Percentiles rank a stretch among this genome's conserved stretches.
Evolutionary conservation across 2,888 invertebrate species (phyloP).

Genomic region (Sinodicranocentrus sp.): DNA sequence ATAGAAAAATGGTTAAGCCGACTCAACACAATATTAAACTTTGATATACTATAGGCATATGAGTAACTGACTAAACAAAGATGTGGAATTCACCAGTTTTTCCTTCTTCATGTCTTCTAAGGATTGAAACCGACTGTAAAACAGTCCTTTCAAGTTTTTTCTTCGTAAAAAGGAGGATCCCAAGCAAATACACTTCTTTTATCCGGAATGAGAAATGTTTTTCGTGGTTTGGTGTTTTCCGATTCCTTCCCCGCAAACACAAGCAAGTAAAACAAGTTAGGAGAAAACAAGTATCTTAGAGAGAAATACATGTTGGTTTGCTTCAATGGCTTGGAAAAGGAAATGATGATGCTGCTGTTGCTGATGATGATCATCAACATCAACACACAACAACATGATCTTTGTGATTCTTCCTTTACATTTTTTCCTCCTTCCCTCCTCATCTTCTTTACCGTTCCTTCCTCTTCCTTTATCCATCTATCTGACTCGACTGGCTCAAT

Average conservation of each 20-base stretch:
- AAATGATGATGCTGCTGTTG: constrained; percentile 65
- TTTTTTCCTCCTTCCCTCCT: constrained; percentile 43
- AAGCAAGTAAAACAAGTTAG: constrained; percentile 46
- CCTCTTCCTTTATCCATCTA: constrained; percentile 40
- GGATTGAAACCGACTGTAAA: too few relatives aligned
- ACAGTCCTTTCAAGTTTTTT: neutral
- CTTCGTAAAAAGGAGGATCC: constrained; percentile 11
- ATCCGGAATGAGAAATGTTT: constrained; percentile 59
- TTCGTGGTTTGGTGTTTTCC: constrained; percentile 65
- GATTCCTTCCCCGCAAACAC: constrained; percentile 36
- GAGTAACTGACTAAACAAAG: neutral
- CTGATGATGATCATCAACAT: constrained; percentile 54
- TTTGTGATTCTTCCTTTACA: constrained; percentile 64
- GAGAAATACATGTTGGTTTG: constrained; percentile 45
- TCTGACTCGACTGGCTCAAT: constrained; percentile 70
- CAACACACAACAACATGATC: constrained; percentile 67
- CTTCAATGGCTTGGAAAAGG: constrained; percentile 68
- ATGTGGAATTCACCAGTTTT: too few relatives aligned
- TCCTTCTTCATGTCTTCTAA: too few relatives aligned
- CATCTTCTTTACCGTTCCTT: constrained; percentile 41
- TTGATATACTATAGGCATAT: too few relatives aligned
- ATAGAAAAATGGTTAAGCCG: neutral
- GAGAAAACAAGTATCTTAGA: constrained; percentile 47
- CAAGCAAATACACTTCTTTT: constrained; percentile 18
- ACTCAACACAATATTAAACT: constrained; percentile 6